These are phyloP conservation scores for Erebia palarica DNA, from an alignment of 2,888 invertebrate genomes.

Conservation along the genomic window DNA sequence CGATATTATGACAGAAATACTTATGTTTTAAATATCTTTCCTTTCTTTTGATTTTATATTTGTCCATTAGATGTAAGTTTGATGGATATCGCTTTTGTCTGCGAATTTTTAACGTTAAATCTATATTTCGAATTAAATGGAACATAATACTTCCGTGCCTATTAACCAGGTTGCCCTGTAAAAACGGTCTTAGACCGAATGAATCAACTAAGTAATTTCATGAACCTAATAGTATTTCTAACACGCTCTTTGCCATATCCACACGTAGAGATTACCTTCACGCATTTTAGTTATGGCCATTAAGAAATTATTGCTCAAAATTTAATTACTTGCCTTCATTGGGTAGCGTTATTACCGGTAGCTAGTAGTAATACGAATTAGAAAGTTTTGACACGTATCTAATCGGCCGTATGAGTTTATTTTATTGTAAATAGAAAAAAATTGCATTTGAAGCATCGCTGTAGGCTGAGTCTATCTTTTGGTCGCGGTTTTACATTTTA, in stretches of 20 bases:
- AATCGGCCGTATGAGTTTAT: slow-evolving; percentile 8
- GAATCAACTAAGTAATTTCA: background rate
- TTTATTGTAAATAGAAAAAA: background rate
- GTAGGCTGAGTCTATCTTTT: background rate
- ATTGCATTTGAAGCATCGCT: background rate
- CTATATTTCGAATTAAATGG: too few relatives aligned
- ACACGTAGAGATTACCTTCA: slow-evolving; percentile 43
- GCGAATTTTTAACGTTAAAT: too few relatives aligned
- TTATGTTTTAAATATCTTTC: too few relatives aligned
- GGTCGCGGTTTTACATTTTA: background rate
- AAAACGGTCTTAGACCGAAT: too few relatives aligned
- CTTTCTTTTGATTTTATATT: too few relatives aligned
- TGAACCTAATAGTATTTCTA: background rate
- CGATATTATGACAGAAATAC: too few relatives aligned
- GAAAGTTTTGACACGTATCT: slow-evolving; percentile 43
- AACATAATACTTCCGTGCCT: too few relatives aligned
- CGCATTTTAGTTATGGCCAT: slow-evolving; percentile 64
- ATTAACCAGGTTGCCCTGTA: too few relatives aligned
- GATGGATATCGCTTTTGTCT: too few relatives aligned
- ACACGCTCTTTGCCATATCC: slow-evolving; percentile 13
- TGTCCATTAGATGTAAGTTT: too few relatives aligned
- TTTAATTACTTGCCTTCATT: slow-evolving; percentile 71
- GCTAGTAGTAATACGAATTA: slow-evolving; percentile 54
- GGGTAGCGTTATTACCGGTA: slow-evolving; percentile 59
- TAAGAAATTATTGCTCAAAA: slow-evolving; percentile 68